Evolutionary conservation across 2,888 invertebrate species (phyloP).

Genomic region (Prosopocoilus inquinatus): DNA sequence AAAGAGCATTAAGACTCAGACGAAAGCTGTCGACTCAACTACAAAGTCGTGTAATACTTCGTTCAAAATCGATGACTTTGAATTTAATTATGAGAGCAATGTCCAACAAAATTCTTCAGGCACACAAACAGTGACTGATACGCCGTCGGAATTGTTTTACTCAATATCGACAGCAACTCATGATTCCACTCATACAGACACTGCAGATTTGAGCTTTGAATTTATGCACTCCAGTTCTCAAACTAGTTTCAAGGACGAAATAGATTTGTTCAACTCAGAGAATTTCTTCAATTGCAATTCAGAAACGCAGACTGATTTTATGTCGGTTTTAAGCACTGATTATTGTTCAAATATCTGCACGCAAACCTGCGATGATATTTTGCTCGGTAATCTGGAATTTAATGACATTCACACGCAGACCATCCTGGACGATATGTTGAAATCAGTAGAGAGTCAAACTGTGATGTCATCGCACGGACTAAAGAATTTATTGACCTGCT

Average conservation of each 20-base stretch:
- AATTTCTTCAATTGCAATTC: conserved; percentile 54
- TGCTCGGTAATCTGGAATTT: conserved; percentile 56
- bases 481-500: conserved; percentile 27
- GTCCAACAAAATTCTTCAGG: conserved; percentile 38
- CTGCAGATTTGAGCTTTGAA: conserved; percentile 31
- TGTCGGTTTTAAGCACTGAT: conserved; percentile 44
- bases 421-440: conserved; percentile 54
- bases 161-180: conserved; percentile 34
- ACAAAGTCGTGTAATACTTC: conserved; percentile 45
- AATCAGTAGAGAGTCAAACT: conserved; percentile 62
- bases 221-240: conserved; percentile 33
- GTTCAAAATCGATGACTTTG: conserved; percentile 37
- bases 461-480: conserved; percentile 38
- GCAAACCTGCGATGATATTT: conserved; percentile 56
- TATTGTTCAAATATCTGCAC: conserved; percentile 46
- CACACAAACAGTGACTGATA: conserved; percentile 39
- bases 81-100: conserved; percentile 25
- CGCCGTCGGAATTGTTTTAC: conserved; percentile 25
- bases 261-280: conserved; percentile 38
- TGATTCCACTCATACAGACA: conserved; percentile 38
- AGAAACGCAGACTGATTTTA: conserved; percentile 62
- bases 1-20: conserved; percentile 37
- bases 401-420: conserved; percentile 67
- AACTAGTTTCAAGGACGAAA: conserved; percentile 30
- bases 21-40: conserved; percentile 32